These are phyloP conservation scores for Drosophila aff. DNA, from an alignment of 1,140 invertebrate species.

Conservation along the genomic window DNA sequence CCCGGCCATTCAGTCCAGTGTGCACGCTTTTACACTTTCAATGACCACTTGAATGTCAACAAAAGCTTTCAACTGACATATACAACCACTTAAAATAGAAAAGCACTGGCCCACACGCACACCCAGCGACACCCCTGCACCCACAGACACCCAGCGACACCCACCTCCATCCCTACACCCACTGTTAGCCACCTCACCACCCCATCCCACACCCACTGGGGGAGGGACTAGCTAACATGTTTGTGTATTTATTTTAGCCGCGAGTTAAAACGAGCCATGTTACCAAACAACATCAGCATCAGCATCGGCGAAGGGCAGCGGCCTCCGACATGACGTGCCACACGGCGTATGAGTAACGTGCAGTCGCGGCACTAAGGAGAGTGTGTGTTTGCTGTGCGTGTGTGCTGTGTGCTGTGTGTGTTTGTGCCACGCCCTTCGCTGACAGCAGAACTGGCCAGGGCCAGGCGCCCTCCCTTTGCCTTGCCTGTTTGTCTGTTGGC, in stretches of 20 bases:
- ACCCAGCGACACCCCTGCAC: slow-evolving; percentile 11
- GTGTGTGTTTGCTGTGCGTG: slow-evolving; percentile 1
- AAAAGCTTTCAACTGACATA: slow-evolving; percentile 81
- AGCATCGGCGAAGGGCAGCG: slow-evolving; percentile 1
- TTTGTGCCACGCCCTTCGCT: slow-evolving; percentile 34
- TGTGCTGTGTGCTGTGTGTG: background rate
- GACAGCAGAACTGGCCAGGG: slow-evolving; percentile 5
- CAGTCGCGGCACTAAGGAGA: slow-evolving; percentile 9
- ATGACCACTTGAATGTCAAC: slow-evolving; percentile 82
- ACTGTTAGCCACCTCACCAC: too few species aligned
- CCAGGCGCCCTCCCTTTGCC: background rate
- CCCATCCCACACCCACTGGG: background rate
- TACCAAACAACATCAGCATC: slow-evolving; percentile 43
- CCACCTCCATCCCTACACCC: too few species aligned
- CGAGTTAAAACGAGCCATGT: slow-evolving; percentile 66
- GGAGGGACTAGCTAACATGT: slow-evolving; percentile 16
- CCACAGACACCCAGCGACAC: background rate
- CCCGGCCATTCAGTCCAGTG: slow-evolving; percentile 29
- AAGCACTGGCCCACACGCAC: slow-evolving; percentile 53
- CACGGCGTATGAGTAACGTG: slow-evolving; percentile 62
- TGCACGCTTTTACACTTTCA: slow-evolving; percentile 77
- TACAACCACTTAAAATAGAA: slow-evolving; percentile 81
- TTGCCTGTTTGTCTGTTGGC: slow-evolving; percentile 33
- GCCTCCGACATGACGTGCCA: slow-evolving; percentile 20
- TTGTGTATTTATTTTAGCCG: slow-evolving; percentile 66